A percentile compares a stretch with the other conserved stretches of the same genome.
These are phyloP conservation scores for Xenopus borealis DNA, from an alignment of 2,113 vertebrate genomes.

Conservation along the genomic window DNA sequence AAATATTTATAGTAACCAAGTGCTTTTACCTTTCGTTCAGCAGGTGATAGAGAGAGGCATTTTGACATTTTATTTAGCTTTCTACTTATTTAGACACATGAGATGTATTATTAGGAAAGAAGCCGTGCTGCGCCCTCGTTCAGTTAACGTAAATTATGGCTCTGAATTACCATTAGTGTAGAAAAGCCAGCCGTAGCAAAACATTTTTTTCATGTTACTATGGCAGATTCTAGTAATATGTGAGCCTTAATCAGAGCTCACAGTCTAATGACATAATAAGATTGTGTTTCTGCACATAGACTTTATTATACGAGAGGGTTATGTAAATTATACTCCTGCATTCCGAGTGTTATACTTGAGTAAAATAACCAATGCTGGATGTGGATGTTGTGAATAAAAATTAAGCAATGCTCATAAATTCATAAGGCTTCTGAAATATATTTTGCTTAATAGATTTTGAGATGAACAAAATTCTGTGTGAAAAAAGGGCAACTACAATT, in stretches of 20 bases:
- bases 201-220: constrained; percentile 23
- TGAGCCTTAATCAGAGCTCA: constrained; percentile 16
- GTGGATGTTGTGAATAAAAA: constrained; percentile 37
- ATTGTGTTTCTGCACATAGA: constrained; percentile 3
- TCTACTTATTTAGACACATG: constrained; percentile 17
- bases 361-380: constrained; percentile 17
- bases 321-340: constrained; percentile 9
- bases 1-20: background rate
- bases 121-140: background rate
- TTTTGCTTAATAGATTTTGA: constrained; percentile 30
- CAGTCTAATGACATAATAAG: constrained; percentile 30
- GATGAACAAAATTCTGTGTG: background rate
- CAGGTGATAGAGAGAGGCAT: background rate
- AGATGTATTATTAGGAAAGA: constrained; percentile 15
- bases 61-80: constrained; percentile 19
- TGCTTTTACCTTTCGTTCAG: background rate
- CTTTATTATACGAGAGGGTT: constrained; percentile 11
- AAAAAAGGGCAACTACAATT: too few relatives aligned
- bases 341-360: constrained; percentile 5
- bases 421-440: constrained; percentile 30
- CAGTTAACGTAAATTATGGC: constrained; percentile 20
- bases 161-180: constrained; percentile 26
- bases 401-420: constrained; percentile 40
- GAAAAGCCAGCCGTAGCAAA: constrained; percentile 13
- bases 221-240: constrained; percentile 24